phyloP scores from a whole-genome alignment of 1,140 invertebrate genomes.

The Brachionus manjavacas region DNA sequence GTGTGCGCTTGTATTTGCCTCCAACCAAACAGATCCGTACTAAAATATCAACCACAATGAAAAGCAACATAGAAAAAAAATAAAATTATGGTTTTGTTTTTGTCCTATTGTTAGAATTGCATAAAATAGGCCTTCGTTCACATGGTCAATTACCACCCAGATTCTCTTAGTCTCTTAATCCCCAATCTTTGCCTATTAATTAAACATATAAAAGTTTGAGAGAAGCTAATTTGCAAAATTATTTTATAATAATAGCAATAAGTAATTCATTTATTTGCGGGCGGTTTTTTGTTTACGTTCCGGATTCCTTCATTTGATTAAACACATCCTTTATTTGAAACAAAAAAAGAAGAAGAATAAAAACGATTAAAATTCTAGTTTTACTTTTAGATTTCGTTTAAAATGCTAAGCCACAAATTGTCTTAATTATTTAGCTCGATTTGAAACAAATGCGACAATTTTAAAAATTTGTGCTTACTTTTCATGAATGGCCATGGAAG shows the following conservation, averaged over 20 bases:
- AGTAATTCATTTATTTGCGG: not conserved
- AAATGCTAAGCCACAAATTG: not conserved
- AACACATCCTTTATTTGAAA: not conserved
- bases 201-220: conserved; percentile 5
- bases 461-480: not conserved
- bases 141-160: not conserved
- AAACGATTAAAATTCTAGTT: not conserved
- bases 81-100: not conserved
- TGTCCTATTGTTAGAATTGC: not conserved
- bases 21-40: not conserved
- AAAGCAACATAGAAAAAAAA: not conserved
- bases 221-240: not conserved
- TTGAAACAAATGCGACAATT: not conserved
- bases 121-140: not conserved
- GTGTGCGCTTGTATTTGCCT: not conserved
- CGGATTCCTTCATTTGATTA: not conserved
- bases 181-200: not conserved
- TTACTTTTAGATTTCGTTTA: not conserved
- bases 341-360: not conserved
- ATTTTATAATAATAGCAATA: not conserved
- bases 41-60: not conserved
- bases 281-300: not conserved
- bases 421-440: no score
- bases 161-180: not conserved
- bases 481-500: conserved; percentile 14